Percentiles rank a stretch among this genome's conserved stretches.
Evolutionary conservation across 2,888 invertebrate genomes (phyloP).

Genomic region (Pollenia griseotomentosa): DNA sequence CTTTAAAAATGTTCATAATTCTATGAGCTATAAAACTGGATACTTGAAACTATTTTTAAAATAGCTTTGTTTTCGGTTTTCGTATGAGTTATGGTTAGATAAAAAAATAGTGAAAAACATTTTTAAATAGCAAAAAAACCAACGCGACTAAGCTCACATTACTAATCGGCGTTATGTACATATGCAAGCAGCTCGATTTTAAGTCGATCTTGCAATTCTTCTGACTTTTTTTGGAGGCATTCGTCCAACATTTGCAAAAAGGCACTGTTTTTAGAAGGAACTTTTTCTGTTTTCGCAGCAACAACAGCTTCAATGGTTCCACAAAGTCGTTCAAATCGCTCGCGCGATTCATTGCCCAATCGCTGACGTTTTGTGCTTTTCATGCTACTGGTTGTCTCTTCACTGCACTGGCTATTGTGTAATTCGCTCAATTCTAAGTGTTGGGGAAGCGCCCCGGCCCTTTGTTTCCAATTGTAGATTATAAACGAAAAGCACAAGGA

Average conservation of each 20-base stretch:
- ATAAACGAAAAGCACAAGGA: too few species aligned
- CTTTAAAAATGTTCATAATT: too few species aligned
- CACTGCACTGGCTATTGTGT: not conserved
- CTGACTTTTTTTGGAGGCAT: conserved; percentile 10
- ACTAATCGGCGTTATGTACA: not conserved
- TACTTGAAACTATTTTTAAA: too few species aligned
- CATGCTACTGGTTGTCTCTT: not conserved
- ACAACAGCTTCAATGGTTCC: not conserved
- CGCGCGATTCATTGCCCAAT: conserved; percentile 8
- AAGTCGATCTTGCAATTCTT: conserved; percentile 1
- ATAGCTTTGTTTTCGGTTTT: too few species aligned
- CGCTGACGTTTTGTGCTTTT: conserved; percentile 5
- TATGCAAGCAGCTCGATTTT: not conserved
- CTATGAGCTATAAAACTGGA: too few species aligned
- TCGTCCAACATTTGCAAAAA: conserved; percentile 22
- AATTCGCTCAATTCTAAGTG: not conserved
- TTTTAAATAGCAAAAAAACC: too few species aligned
- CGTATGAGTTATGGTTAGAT: too few species aligned
- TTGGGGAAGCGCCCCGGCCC: too few species aligned
- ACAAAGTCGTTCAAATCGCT: conserved; percentile 1
- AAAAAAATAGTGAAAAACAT: too few species aligned
- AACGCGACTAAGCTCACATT: too few species aligned
- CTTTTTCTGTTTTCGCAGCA: conserved; percentile 5
- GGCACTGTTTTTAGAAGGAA: not conserved
- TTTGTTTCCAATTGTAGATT: too few species aligned